Evolutionary conservation across 2,113 vertebrate species (phyloP).

Genomic region (Sakesphorus luctuosus): DNA sequence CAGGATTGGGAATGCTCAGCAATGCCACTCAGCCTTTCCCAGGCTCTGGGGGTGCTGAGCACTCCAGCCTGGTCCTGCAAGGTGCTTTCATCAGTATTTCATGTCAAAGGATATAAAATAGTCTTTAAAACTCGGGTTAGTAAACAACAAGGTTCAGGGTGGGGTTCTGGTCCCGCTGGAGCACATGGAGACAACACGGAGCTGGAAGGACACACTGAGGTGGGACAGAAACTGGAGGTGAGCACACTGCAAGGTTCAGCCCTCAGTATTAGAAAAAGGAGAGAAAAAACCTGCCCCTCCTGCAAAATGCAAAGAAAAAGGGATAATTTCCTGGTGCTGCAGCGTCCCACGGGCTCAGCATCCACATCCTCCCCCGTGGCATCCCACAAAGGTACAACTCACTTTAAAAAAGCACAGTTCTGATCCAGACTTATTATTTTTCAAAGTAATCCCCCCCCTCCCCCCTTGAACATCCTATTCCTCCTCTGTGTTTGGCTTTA

Average conservation of each 20-base stretch:
- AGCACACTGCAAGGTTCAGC: neutral
- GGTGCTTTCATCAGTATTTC: neutral
- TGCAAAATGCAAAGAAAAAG: neutral
- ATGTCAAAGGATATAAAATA: neutral
- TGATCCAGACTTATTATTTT: neutral
- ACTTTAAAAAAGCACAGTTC: neutral
- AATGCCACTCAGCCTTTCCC: accelerated
- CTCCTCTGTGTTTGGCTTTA: neutral
- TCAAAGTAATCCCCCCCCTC: accelerated
- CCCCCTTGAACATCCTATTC: accelerated
- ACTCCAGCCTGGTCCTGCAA: neutral
- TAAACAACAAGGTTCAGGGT: neutral
- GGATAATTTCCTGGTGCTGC: neutral
- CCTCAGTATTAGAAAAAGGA: accelerated
- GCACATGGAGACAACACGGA: accelerated
- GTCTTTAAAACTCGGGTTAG: neutral
- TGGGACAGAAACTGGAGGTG: accelerated
- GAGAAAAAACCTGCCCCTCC: neutral
- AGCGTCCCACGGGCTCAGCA: neutral
- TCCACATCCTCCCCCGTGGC: neutral
- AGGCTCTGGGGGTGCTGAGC: neutral
- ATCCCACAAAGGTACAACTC: neutral
- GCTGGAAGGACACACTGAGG: neutral
- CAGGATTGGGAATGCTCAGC: neutral
- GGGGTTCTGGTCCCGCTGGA: neutral